Evolutionary conservation across 2,797 vertebrate species (phyloP), one percentile per base, ranked within the genome.

Genomic region (Lepus townsendii): DNA sequence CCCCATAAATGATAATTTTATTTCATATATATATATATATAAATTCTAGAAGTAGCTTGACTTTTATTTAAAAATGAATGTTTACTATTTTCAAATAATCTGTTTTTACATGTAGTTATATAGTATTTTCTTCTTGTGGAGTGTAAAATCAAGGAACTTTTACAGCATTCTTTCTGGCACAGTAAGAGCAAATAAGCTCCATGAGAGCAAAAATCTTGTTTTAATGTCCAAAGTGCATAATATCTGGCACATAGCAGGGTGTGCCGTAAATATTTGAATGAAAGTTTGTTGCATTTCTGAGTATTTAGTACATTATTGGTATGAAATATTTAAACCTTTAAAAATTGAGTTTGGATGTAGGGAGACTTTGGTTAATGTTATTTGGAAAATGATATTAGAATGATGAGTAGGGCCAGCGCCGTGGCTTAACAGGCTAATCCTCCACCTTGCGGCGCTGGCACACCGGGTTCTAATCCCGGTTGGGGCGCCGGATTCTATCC

Each of bases 241-340:
- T 92, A 10, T 77, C 57, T 78, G 63, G 63, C 65, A 87, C 47
- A 38, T 68, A 77, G 13, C 69, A 91, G 66, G 12, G 20, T 69
- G 3, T 88, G 14, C 38, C 54, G n/a, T 88, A 52, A 54, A 76
- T 86, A 83, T 91, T 84, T 86, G 66, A 86, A 83, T 83, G 93
- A 78, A 87, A 66, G 30, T 66, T 75, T 30, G 2, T 83, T 86
- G 66, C 83, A 50, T 85, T 94, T 83, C 24, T 82, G 87, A 68
- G 73, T 91, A 62, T 83, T 94, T 84, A 78, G 52, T 86, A 2
- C 47, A 42, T 66, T 68, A 68, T 82, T 1, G 1, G 42, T 69
- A 76, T 93, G 78, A 90, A 83, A 93, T 90, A 89, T 27, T 72
- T 95, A 93, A 92, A 84, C 16, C 32, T 95, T 89, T 11, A 83